Evolutionary conservation across 2,113 vertebrate genomes (phyloP), one percentile per base, ranked within the genome.

Genomic region (Neogobius melanostomus): DNA sequence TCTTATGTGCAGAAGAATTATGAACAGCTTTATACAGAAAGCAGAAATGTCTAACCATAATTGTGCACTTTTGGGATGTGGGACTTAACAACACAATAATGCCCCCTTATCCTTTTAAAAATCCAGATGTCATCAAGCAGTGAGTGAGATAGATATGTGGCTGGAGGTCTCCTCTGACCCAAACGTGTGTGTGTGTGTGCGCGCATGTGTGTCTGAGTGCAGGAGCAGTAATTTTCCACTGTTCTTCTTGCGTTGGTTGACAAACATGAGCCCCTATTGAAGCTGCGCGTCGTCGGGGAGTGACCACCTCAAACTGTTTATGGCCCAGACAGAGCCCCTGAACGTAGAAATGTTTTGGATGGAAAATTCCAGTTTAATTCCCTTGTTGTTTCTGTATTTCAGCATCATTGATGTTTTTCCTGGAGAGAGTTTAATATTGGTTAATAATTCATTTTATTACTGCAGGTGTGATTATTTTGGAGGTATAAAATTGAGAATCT

Each of bases 171-270:
- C 74, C 66, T 72, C 61, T 68, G 80, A 81, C 70, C 66, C 56
- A 53, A 74, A 75, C 44, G 28, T 56, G 74, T 65, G 79, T 69
- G 79, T 71, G 77, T 76, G 80, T 53, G 71, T 69, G 79, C 69
- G 79, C 69, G 74, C 61, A 42, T 72, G 76, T 74, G 72, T 77
- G 83, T 87, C 72, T 85, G 85, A 82, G 74, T 89, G 87, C 77
- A 83, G 79, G 85, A 89, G 79, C 90, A 89, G 93, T 92, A 88
- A 92, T 92, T 93, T 93, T 93, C 93, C 93, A 92, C 91, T 89
- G 86, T 85, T 78, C 73, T 85, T 85, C 75, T 82, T 85, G 79
- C 77, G 85, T 86, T 82, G 82, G 84, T 83, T 85, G 86, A 86
- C 90, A 91, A 91, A 90, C 88, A 91, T 64, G 61, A 88, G 81